Conservation (phyloP, 2,888 invertebrate species). For the Mesorhabditis sp. region DNA sequence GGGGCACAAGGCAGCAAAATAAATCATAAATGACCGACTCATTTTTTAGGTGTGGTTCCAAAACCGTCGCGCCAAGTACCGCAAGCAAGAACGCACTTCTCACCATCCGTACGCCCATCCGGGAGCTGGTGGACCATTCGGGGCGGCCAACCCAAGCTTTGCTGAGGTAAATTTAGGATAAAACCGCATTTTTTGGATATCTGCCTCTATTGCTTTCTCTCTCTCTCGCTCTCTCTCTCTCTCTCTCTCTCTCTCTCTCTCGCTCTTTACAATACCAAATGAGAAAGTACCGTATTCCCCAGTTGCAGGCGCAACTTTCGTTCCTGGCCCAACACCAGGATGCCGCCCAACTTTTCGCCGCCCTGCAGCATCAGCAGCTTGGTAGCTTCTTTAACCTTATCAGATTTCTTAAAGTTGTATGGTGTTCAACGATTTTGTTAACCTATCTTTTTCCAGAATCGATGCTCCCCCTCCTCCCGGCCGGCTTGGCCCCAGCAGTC, state of each 20-base stretch:
- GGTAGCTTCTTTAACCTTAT: slow-evolving; percentile 14
- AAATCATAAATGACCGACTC: too few species aligned
- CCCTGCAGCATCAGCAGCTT: slow-evolving; percentile 21
- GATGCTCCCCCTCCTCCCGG: slow-evolving; percentile 11
- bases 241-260: too few species aligned
- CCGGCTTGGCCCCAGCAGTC: slow-evolving; percentile 16
- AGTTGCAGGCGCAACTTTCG: background rate
- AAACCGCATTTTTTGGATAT: too few species aligned
- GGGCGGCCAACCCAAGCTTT: background rate
- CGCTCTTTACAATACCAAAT: background rate
- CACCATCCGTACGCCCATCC: slow-evolving; percentile 32
- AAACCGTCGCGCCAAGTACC: slow-evolving; percentile 53
- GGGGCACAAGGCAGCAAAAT: too few species aligned
- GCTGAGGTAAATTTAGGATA: background rate
- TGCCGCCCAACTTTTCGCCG: background rate
- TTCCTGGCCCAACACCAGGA: background rate
- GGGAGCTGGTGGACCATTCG: background rate
- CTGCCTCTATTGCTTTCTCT: too few species aligned
- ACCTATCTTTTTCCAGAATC: slow-evolving; percentile 5
- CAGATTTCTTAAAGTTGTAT: background rate
- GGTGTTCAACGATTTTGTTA: background rate
- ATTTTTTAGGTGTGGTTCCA: slow-evolving; percentile 53
- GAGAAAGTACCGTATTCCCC: background rate
- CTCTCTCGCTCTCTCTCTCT: too few species aligned
- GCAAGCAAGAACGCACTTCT: slow-evolving; percentile 40